Base-by-base conservation (phyloP, 2,888 invertebrate genomes). In the Slavum lentiscoides region DNA sequence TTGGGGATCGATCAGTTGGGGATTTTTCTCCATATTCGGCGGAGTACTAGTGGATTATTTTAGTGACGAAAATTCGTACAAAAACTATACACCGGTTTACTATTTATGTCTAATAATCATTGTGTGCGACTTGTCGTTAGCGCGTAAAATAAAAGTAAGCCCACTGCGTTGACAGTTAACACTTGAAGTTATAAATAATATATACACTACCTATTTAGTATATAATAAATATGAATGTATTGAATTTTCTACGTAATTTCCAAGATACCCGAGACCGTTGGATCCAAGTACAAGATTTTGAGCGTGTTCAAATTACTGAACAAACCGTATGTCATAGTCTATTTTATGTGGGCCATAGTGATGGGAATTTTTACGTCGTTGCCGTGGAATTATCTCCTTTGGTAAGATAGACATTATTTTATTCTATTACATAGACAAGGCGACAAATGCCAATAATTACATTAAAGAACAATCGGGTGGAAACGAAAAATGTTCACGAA, bases 1-100 rank as follows among this genome's bases (percentile, higher is more conserved):
- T 68, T 83, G 82, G 72, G 82, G 82, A 19, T 77, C 82, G 1
- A 66, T 83, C 19, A 81, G 82, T 64, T 83, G 80, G 73, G 83
- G 83, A 30, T 3, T 76, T 9, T 70, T 74, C 15, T 68, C 70
- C 1, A 62, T 81, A 49, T 58, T 72, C 5, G 66, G 80, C 3
- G 82, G 82, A 17, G 68, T 58, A 64, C 61, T 76, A 2, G 80
- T 83, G 8, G 83, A 83, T 68, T 69, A 58, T 37, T 81, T 69
- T 49, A 82, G 83, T n/a, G 23, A 55, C 0, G 55, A 73, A 55
- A 39, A 68, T 19, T 49, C 21, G 53, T 49, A 82, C 21, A 83
- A 83, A 73, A 83, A 83, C 58, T 83, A 83, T 15, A 43, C 37
- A 17, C 68, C 74, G n/a, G 21, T 74, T 49, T 81, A 49, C 23